Base-by-base conservation (phyloP, 1,140 invertebrate genomes). In the Onthophagus taurus region DNA sequence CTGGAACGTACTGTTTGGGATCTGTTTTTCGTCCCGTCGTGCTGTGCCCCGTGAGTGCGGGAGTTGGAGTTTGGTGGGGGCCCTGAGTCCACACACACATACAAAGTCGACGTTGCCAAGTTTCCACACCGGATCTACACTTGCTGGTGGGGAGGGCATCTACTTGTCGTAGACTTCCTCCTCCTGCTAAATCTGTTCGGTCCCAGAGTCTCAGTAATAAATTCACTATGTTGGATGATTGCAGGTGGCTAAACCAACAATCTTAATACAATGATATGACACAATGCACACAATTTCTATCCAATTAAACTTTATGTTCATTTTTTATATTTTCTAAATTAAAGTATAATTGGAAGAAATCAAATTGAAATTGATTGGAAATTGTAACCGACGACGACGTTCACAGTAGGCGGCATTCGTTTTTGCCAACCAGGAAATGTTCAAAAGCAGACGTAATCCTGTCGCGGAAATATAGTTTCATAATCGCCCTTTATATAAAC, bases 1-100 rank as follows among this genome's bases (percentile, higher is more conserved):
- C 58, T 59, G n/a, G n/a, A 57, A 55, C 35, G 43, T 26, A 26
- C 33, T 54, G 57, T 55, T 55, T 53, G 53, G 39, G 34, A 46
- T 50, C 49, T 55, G 53, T 55, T 55, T 51, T 23, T 14, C 23
- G 38, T 19, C 44, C 45, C 35, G 38, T 12, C 34, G 33, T 45
- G 30, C 30, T 38, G 18, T 30, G 38, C 19, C 16, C 31, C 29
- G 31, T 53, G n/a, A n/a, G 47, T 53, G 54, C 48, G 56, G 56
- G 56, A 52, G 56, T 51, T 38, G 35, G 41, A 45, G 44, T 43
- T 30, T 42, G 45, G 49, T 45, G 42, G 45, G 38, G 36, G 39
- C n/a, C n/a, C n/a, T n/a, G n/a, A n/a, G 31, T 45, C 33, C 24
- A 38, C 30, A n/a, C 19, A 44, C 31, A 21, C 16, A 31, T 35